Conservation (phyloP, 2,113 vertebrate species). For the Ammodytes marinus region DNA sequence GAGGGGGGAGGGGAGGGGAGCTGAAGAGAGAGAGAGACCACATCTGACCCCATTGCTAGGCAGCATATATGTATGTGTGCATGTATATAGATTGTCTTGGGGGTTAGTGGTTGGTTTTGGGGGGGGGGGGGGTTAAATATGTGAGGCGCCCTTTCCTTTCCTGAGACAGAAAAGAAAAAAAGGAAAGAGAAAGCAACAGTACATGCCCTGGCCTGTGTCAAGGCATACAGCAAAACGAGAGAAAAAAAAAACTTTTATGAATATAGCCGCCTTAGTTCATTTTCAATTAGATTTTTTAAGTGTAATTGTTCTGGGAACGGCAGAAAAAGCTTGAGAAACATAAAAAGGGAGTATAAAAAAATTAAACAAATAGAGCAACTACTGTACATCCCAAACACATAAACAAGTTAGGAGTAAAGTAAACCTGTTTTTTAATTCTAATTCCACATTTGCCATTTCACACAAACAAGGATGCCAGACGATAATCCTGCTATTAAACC, state of each 20-base stretch:
- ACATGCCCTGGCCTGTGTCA: conserved; percentile 79
- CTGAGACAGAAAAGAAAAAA: conserved; percentile 40
- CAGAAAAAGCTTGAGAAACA: background rate
- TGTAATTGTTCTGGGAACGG: background rate
- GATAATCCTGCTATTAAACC: conserved; percentile 17
- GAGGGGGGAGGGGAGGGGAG: conserved; percentile 42
- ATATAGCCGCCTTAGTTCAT: conserved; percentile 36
- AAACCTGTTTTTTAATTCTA: background rate
- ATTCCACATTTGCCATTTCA: background rate
- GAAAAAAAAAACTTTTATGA: conserved; percentile 43
- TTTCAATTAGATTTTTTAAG: conserved; percentile 20
- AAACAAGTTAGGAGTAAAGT: background rate
- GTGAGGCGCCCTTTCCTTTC: conserved; percentile 47
- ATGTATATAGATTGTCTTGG: conserved; percentile 18
- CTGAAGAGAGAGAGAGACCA: conserved; percentile 47
- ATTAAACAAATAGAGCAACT: background rate
- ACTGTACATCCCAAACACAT: background rate
- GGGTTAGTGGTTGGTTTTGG: conserved; percentile 10
- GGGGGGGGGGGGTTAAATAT: conserved; percentile 47
- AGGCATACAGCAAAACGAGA: conserved; percentile 31
- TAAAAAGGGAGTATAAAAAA: background rate
- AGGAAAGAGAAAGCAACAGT: conserved; percentile 51
- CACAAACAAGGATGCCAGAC: conserved; percentile 32
- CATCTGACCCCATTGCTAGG: conserved; percentile 77
- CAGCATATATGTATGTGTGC: conserved; percentile 32